phyloP scores from a whole-genome alignment of 2,797 vertebrate genomes.

The Peromyscus attwateri region DNA sequence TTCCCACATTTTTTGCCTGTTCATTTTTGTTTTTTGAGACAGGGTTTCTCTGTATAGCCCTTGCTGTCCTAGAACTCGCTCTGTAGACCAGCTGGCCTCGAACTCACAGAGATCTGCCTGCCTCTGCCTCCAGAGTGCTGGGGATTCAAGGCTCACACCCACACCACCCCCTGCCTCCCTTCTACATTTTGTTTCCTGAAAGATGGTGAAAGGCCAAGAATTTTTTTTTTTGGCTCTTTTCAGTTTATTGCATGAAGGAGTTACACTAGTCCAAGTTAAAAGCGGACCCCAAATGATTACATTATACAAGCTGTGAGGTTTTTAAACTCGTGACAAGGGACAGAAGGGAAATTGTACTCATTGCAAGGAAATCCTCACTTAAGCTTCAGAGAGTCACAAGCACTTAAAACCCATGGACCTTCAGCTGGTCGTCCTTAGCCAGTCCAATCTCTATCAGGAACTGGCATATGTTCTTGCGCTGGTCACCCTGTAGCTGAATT shows the following conservation, averaged over 20 bases:
- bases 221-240: too few species aligned
- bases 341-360: too few species aligned
- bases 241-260: too few species aligned
- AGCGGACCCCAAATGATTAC: too few species aligned
- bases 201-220: too few species aligned
- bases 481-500: conserved; percentile 98
- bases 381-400: too few species aligned
- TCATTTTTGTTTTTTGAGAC: not conserved
- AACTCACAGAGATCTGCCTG: not conserved
- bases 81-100: not conserved
- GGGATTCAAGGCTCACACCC: not conserved
- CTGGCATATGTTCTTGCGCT: conserved; percentile 98
- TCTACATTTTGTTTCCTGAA: conserved; percentile 32
- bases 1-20: conserved; percentile 1
- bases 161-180: not conserved
- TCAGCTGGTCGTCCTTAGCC: not conserved
- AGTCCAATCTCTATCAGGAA: conserved; percentile 91
- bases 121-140: not conserved
- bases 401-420: not conserved
- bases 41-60: not conserved
- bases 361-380: too few species aligned
- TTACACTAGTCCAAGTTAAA: too few species aligned
- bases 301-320: too few species aligned
- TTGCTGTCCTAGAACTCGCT: not conserved
- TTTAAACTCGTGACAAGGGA: too few species aligned